Evolutionary conservation across 2,113 vertebrate genomes (phyloP).

Genomic region (Triplophysa siluroides): DNA sequence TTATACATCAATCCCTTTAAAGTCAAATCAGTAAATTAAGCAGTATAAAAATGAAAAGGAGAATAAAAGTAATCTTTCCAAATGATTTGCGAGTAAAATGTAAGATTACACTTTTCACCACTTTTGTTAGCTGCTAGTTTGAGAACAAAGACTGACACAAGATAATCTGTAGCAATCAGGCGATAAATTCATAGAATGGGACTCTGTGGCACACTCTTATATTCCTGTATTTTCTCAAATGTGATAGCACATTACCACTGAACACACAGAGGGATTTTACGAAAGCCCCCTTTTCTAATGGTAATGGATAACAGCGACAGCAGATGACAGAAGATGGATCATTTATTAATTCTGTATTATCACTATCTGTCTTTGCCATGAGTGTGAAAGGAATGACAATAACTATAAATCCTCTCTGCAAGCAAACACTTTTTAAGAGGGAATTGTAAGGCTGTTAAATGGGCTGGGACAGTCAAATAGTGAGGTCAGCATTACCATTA

Average conservation of each 20-base stretch:
- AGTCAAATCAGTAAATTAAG: not conserved
- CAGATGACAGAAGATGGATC: conserved; percentile 34
- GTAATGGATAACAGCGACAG: conserved; percentile 8
- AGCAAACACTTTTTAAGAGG: conserved; percentile 9
- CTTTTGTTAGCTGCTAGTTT: not conserved
- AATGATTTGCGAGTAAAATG: not conserved
- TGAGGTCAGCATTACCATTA: conserved; percentile 24
- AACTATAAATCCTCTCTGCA: conserved; percentile 6
- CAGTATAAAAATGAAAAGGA: not conserved
- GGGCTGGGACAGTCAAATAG: conserved; percentile 19
- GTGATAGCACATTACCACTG: conserved; percentile 10
- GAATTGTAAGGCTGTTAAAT: conserved; percentile 13
- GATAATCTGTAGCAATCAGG: conserved; percentile 19
- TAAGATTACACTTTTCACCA: not conserved
- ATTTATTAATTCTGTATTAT: conserved; percentile 18
- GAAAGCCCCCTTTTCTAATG: conserved; percentile 31
- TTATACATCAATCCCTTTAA: not conserved
- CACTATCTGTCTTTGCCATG: not conserved
- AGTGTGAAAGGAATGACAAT: conserved; percentile 16
- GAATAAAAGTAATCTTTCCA: not conserved
- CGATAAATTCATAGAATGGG: conserved; percentile 17
- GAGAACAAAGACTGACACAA: conserved; percentile 8
- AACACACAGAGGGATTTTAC: conserved; percentile 51
- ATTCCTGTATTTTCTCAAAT: conserved; percentile 20
- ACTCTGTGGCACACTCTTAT: not conserved